Evolutionary conservation across 2,888 invertebrate genomes (phyloP).

Genomic region (Macrosoma leucophasiata): DNA sequence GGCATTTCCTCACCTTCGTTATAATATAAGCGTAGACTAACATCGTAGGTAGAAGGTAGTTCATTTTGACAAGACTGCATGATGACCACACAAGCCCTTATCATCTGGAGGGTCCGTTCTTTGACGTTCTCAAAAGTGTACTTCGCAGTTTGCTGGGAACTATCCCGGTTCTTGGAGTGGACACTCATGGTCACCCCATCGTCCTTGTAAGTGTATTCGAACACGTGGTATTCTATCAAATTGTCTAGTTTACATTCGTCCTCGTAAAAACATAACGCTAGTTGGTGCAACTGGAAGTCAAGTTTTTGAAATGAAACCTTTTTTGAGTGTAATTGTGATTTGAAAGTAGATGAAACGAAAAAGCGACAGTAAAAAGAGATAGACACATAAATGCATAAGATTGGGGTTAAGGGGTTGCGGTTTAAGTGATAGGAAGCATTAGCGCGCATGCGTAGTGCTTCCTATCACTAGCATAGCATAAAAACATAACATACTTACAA

Average conservation of each 20-base stretch:
- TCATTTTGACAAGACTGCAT: slow-evolving; percentile 33
- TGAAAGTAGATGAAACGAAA: no score
- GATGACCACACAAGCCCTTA: slow-evolving; percentile 41
- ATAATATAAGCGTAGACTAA: slow-evolving; percentile 55
- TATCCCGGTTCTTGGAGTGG: slow-evolving; percentile 34
- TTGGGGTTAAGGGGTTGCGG: no score
- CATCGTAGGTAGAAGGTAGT: slow-evolving; percentile 36
- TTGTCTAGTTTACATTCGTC: slow-evolving; percentile 45
- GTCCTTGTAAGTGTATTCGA: slow-evolving; percentile 47
- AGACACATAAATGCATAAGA: no score
- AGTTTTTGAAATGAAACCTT: no score
- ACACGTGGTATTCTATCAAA: slow-evolving; percentile 50
- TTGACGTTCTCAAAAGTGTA: slow-evolving; percentile 43
- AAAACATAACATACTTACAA: no score
- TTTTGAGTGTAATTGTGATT: no score
- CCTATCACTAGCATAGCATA: no score
- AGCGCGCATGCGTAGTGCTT: no score
- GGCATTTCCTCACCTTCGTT: slow-evolving; percentile 50
- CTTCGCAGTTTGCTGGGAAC: slow-evolving; percentile 21
- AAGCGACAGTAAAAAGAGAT: no score
- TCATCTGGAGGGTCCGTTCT: slow-evolving; percentile 36
- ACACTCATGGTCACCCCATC: slow-evolving; percentile 43
- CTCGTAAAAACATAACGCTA: slow-evolving; percentile 59
- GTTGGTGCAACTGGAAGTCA: slow-evolving; percentile 51
- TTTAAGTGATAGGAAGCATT: no score